phyloP scores from a whole-genome alignment of 2,113 vertebrate species.

The Clarias gariepinus region DNA sequence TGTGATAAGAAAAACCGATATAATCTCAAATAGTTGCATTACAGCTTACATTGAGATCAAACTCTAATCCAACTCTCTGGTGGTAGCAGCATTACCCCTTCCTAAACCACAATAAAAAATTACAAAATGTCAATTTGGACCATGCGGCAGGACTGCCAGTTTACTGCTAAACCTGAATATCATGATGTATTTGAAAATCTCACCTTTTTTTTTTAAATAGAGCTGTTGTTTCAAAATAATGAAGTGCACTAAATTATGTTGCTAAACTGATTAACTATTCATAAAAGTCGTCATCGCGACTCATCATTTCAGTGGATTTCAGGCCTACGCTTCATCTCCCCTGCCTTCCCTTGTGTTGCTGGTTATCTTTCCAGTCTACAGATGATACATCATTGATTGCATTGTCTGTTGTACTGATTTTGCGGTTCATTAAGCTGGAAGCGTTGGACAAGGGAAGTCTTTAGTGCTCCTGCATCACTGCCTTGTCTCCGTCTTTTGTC shows the following conservation, averaged over 20 bases:
- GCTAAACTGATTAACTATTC: background rate
- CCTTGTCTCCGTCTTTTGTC: background rate
- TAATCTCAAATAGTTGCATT: background rate
- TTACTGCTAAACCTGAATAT: background rate
- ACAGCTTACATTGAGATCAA: background rate
- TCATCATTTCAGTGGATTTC: background rate
- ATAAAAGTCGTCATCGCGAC: background rate
- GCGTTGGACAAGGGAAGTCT: constrained; percentile 2
- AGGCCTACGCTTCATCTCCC: background rate
- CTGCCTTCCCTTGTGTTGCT: background rate
- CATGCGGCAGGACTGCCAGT: too few species aligned
- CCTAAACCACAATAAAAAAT: background rate
- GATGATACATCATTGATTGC: constrained; percentile 20
- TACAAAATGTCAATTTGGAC: too few species aligned
- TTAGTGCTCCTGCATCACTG: constrained; percentile 1
- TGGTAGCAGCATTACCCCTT: background rate
- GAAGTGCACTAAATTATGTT: background rate
- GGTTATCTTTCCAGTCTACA: background rate
- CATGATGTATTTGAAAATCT: background rate
- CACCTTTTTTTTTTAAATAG: background rate
- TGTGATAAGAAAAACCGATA: background rate
- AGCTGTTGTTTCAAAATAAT: background rate
- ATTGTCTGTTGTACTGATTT: background rate
- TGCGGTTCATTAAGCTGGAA: constrained; percentile 22
- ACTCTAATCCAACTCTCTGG: background rate